Base-by-base conservation (phyloP, 2,888 invertebrate species). In the Drosophila atripex region DNA sequence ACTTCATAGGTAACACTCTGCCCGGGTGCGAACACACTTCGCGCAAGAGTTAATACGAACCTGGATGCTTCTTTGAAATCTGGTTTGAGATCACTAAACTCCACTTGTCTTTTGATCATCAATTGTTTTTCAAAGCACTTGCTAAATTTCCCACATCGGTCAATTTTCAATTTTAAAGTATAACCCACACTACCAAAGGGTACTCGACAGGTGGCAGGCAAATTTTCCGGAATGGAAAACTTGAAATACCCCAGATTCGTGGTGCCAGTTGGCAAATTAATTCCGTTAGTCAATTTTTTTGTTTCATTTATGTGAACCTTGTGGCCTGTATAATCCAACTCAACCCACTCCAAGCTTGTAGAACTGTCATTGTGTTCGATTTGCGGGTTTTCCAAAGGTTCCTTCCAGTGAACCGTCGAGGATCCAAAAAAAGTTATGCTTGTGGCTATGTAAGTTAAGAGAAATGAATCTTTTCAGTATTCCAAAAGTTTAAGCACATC, bases 291-390 rank as follows among this genome's bases (percentile, higher is more conserved):
- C 28, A 87, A 28, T 7, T 53, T 57, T 8, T 65, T 56, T 0
- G 50, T 54, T 45, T 80, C 50, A 45, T 70, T 32, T 25, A 82
- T 28, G 55, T 78, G 84, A 1, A 54, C 25, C 52, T 64, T 70
- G 9, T 12, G 45, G 28, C 65, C 78, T 0, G 38, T 58, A 53
- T 68, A 86, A 6, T 59, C 25, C 1, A 70, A 30, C 7, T 72
- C 50, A 3, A 9, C 12, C 0, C 51, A 54, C 18, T 77, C 73
- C 16, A 60, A 30, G n/a, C 55, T 39, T 3, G 49, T 41, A 7
- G 75, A 55, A 70, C 80, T 66, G 25, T 89, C 88, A 35, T 89
- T 84, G 43, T 88, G 85, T 23, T 76, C 80, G 35, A 88, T 55
- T 35, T 43, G 55, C n/a, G 65, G 70, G n/a, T 55, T 38, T 11